Conservation (phyloP, 92 coral and sea anemone species). For the Parazoanthus atlanticus region DNA sequence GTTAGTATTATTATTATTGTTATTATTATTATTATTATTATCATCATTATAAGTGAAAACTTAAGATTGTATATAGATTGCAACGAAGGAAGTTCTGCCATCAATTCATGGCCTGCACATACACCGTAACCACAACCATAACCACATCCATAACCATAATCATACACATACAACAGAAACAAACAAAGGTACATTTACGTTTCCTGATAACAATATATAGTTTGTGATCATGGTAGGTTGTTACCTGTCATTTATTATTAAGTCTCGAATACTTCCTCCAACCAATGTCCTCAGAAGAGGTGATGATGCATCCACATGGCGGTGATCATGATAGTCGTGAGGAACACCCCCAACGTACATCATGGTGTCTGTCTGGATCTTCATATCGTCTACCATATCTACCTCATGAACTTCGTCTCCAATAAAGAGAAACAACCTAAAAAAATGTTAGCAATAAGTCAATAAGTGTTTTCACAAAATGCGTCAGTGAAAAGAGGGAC, state of each 20-base stretch:
- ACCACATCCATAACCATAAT: neutral
- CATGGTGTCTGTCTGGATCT: neutral
- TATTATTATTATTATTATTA: too few relatives aligned
- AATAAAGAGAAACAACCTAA: neutral
- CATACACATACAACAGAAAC: neutral
- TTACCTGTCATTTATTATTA: neutral
- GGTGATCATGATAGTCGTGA: neutral
- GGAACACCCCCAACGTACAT: slow-evolving; percentile 6
- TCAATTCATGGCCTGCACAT: too few relatives aligned
- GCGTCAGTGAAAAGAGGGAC: neutral
- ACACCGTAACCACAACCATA: too few relatives aligned
- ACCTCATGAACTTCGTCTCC: neutral
- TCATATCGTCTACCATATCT: neutral
- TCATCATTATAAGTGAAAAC: too few relatives aligned
- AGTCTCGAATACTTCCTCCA: neutral
- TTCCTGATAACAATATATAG: neutral
- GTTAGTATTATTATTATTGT: too few relatives aligned
- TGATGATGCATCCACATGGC: neutral
- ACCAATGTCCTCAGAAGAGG: neutral
- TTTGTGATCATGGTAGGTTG: neutral
- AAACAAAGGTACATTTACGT: neutral
- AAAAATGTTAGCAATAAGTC: neutral
- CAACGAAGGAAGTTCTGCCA: too few relatives aligned
- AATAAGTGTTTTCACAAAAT: neutral
- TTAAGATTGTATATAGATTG: too few relatives aligned